phyloP scores from a whole-genome alignment of 2,797 vertebrate species.

The Tokudaia tokunoshimensis region DNA sequence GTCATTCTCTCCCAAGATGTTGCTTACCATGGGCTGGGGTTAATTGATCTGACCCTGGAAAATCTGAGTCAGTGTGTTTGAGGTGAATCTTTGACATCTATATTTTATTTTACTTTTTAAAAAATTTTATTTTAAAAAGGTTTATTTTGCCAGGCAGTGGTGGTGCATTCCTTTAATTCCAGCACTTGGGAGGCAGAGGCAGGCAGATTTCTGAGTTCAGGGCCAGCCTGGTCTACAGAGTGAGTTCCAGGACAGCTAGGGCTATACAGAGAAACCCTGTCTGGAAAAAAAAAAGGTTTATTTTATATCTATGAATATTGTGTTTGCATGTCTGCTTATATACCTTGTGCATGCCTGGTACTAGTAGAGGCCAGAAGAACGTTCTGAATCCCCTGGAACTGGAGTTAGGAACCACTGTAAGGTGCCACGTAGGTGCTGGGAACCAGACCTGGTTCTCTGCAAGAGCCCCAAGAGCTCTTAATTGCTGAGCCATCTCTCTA shows the following conservation, averaged over 20 bases:
- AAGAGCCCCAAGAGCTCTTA: neutral
- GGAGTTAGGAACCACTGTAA: neutral
- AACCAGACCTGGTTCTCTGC: neutral
- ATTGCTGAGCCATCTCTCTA: neutral
- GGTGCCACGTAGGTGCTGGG: neutral
- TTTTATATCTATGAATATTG: neutral
- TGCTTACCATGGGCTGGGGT: neutral
- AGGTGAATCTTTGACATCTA: neutral
- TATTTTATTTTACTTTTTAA: neutral
- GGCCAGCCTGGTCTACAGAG: too few relatives aligned
- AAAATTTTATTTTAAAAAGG: neutral
- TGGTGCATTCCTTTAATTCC: too few relatives aligned
- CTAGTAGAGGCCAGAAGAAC: neutral
- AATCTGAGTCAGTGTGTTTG: constrained; percentile 9
- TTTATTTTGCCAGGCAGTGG: too few relatives aligned
- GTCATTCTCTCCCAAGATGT: neutral
- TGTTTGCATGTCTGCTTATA: neutral
- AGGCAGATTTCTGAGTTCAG: too few relatives aligned
- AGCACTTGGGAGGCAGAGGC: too few relatives aligned
- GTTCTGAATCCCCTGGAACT: neutral
- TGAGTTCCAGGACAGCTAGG: too few relatives aligned
- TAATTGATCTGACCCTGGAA: constrained; percentile 12
- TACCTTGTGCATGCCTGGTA: neutral
- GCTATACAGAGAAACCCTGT: too few relatives aligned
- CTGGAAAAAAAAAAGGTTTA: neutral